Percentiles rank a stretch among this genome's conserved stretches.
These are phyloP conservation scores for Mormyrus proboscirostris DNA, from an alignment of 2,797 vertebrate genomes.

Conservation along the genomic window DNA sequence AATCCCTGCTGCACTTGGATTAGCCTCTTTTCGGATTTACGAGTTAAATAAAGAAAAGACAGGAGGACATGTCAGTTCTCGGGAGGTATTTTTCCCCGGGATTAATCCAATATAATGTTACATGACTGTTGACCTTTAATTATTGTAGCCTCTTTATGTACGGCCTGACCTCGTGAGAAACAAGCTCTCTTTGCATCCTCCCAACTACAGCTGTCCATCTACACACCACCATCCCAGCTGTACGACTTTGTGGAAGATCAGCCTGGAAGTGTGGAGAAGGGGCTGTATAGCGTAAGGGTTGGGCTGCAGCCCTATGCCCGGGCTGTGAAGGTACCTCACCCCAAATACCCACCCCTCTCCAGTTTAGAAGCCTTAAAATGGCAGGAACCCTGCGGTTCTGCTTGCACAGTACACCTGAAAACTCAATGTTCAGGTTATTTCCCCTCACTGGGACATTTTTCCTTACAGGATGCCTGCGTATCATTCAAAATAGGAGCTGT, in stretches of 20 bases:
- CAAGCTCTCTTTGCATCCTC: slow-evolving; percentile 5
- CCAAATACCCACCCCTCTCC: neutral
- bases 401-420: neutral
- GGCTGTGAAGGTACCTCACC: slow-evolving; percentile 67
- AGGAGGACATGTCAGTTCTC: slow-evolving; percentile 45
- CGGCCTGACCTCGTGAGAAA: neutral
- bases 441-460: slow-evolving; percentile 15
- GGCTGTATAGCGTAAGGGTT: slow-evolving; percentile 55
- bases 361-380: neutral
- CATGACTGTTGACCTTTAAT: neutral
- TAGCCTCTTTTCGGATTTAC: slow-evolving; percentile 64
- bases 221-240: slow-evolving; percentile 53
- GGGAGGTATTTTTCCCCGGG: slow-evolving; percentile 42
- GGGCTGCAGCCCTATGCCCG: slow-evolving; percentile 47
- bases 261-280: slow-evolving; percentile 66
- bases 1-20: slow-evolving; percentile 65
- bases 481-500: slow-evolving; percentile 68
- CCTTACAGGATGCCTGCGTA: slow-evolving; percentile 60
- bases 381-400: neutral
- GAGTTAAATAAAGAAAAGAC: slow-evolving; percentile 44
- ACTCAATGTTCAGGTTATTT: neutral
- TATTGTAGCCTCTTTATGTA: neutral
- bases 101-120: neutral
- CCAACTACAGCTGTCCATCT: slow-evolving; percentile 74
- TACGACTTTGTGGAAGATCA: slow-evolving; percentile 61